Evolutionary conservation across 2,888 invertebrate species (phyloP), one percentile per base, ranked within the genome.

Genomic region (Cataglyphis albicans): DNA sequence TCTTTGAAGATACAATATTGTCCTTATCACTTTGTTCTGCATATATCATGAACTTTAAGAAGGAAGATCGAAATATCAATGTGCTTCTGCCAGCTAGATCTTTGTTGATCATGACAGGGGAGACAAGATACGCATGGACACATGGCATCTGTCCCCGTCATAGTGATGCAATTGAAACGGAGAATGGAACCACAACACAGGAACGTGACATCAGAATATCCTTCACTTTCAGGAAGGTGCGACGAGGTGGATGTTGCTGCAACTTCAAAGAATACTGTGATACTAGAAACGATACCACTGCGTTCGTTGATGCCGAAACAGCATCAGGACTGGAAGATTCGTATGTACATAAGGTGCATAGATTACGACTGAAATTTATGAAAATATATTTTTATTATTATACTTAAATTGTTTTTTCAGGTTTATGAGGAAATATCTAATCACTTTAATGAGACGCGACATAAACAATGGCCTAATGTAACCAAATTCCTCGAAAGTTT

Each of bases 391-490:
- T 10, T 32, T n/a, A 35, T 81, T 32, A n/a, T 35, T 41, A 67
- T n/a, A n/a, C 1, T 41, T 7, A 21, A 57, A 35, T 48, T 21
- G 32, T 18, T 25, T 61, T 83, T 84, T 82, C 81, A 97, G 97
- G 98, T 99, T 18, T 99, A 99, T 94, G 98, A 99, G 87, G 96
- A 97, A 91, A 99, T 99, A 91, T 99, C 99, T 0, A 95, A 95
- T 59, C 99, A 99, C 95, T 99, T 99, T 95, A 98, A 98, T 94
- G 97, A 97, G 90, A 99, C 99, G 0, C 96, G 99, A 18, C 98
- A 98, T 94, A 98, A 97, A 91, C 97, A 98, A 25, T 99, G 99
- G 99, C 99, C 99, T 0, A 97, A 97, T 87, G 98, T 99, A 0
- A 95, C 96, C 0, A 95, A 97, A 87, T 99, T 99, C 95, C 95